Evolutionary conservation across 37 sponge, comb jelly and placozoan species (phyloP).

Genomic region (Spongia lamella): DNA sequence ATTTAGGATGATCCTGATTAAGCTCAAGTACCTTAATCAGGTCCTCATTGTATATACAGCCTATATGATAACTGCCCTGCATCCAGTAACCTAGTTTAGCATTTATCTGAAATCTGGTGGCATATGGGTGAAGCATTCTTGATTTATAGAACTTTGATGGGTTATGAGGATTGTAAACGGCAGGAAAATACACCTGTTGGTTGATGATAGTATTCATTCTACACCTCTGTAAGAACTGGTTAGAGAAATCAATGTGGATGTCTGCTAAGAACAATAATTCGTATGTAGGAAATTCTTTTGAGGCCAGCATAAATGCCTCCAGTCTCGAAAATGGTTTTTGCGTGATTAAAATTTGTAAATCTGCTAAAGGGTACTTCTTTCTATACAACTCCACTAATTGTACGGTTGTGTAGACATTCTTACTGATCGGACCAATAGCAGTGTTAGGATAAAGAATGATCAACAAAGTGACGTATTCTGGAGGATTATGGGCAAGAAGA

Average conservation of each 20-base stretch:
- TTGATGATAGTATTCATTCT: conserved; percentile 37
- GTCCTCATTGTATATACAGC: conserved; percentile 52
- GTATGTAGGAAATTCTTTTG: conserved; percentile 25
- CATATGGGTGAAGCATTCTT: conserved; percentile 30
- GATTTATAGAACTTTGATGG: conserved; percentile 40
- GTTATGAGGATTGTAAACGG: conserved; percentile 45
- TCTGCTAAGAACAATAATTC: conserved; percentile 57
- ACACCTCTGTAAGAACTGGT: conserved; percentile 39
- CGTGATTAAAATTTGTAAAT: conserved; percentile 27
- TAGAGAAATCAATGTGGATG: conserved; percentile 59
- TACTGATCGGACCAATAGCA: conserved; percentile 1
- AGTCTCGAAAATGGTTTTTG: conserved; percentile 3
- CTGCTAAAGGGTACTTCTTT: conserved; percentile 56
- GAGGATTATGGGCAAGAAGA: conserved; percentile 29
- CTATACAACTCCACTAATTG: conserved; percentile 48
- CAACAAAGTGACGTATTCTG: conserved; percentile 37
- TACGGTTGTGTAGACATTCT: conserved; percentile 24
- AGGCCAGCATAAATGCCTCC: conserved; percentile 31
- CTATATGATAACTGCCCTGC: conserved; percentile 24
- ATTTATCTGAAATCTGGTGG: conserved; percentile 32
- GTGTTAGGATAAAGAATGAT: conserved; percentile 39
- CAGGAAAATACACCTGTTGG: conserved; percentile 46
- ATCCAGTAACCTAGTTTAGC: conserved; percentile 40
- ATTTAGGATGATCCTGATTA: background rate
- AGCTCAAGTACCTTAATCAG: conserved; percentile 11